Base-by-base conservation (phyloP, 1,140 invertebrate genomes). In the Oscheius sp. region DNA sequence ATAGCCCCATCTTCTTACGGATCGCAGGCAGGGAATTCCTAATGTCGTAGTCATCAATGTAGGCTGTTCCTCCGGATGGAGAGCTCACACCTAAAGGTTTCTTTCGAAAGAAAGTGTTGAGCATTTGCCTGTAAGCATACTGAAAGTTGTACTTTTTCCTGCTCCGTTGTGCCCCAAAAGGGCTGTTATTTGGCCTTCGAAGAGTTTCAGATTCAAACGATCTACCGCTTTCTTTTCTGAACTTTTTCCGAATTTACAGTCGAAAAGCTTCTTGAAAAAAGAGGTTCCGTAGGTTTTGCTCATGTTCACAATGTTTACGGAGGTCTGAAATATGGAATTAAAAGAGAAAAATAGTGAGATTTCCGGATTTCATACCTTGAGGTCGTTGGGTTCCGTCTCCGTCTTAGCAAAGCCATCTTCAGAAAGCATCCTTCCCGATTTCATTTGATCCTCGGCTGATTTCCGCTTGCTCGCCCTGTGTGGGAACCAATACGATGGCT, bases 1-100 rank as follows among this genome's bases (percentile, higher is more conserved):
- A 98, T 4, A 94, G 86, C 0, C 94, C 93, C 0, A 94, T 85
- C 89, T 91, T 91, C 78, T 90, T 82, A 63, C 80, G 63, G 23
- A 80, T 79, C 13, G 45, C 23, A 1, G 79, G 78, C 15, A 80
- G 46, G 2, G 77, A 68, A 23, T 34, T 71, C n/a, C 74, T 31
- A 65, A 81, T 81, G 52, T 81, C 76, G 49, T 73, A 77, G 15
- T 67, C 72, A 55, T 81, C 64, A 36, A 81, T 77, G 31, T 68
- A 81, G 0, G 80, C 80, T 0, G 79, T 80, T 29, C 79, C 79
- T 13, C 55, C 29, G 31, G 73, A 68, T 2, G 80, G 76, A 4
- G 36, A 31, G 23, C 62, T 79, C 2, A 82, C 74, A 58, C 79
- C 78, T 89, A 2, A 90, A 90, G 2, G 89, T 7, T 23, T 68